Base-by-base conservation (phyloP, 2,797 vertebrate genomes). In the Spinus pinus region DNA sequence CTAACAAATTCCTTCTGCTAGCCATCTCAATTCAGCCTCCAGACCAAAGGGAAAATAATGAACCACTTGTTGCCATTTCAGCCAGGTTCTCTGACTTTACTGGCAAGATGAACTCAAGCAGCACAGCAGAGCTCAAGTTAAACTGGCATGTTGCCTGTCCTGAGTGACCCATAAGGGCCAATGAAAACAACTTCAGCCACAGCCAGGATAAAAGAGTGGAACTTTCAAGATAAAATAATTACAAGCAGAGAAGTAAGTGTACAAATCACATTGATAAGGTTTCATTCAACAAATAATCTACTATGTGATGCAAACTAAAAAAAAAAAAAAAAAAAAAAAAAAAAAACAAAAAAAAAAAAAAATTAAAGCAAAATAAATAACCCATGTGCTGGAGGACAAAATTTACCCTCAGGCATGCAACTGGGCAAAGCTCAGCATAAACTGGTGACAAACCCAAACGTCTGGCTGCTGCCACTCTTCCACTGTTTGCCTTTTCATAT, bases 401-500 rank as follows among this genome's bases (percentile, higher is more conserved):
- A 61, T 9, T 51, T 25, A 53, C 22, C 21, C 20, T 88, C 50
- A 31, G 61, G 30, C 19, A 23, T 2, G 6, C 1, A 14, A 41
- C 28, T 6, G 35, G 66, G 58, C 39, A 65, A 72, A 89, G 27
- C 24, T 37, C 8, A 18, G 41, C 1, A 2, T 30, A 70, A 82
- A 65, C 21, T 17, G 44, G 20, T 39, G 64, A 67, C 60, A 85
- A 91, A 19, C 22, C 15, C 46, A 56, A 64, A 86, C 30, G 10
- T 47, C 39, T 1, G 0, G 19, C 22, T 51, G 44, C 17, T 14
- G 3, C 49, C 1, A 3, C 7, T 56, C 33, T 42, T 77, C 47
- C 23, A 46, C 33, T 33, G 30, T 67, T 42, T 57, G 37, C 31
- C 42, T 69, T 15, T 69, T 65, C 31, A 37, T 24, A 57, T 2